These are phyloP conservation scores for Hymenopus coronatus DNA, from an alignment of 2,888 invertebrate genomes.

Conservation along the genomic window DNA sequence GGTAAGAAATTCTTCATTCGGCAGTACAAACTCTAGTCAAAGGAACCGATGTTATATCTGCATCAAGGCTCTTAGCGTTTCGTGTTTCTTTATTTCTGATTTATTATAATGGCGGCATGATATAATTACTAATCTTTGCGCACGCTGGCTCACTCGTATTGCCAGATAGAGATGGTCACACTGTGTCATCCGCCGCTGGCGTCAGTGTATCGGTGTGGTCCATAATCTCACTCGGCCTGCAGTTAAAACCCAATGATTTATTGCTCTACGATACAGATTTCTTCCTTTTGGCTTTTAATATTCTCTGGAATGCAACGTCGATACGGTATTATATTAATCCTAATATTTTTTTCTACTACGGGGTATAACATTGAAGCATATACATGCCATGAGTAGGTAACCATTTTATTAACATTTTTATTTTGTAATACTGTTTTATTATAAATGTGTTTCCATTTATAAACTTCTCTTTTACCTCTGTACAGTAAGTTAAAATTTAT, in stretches of 20 bases:
- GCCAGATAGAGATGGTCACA: neutral
- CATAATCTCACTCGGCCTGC: neutral
- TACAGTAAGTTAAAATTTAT: too few relatives aligned
- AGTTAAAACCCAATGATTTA: neutral
- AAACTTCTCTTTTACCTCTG: too few relatives aligned
- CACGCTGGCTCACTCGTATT: neutral
- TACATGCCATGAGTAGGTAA: neutral
- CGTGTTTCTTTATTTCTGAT: conserved; percentile 14
- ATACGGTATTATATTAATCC: neutral
- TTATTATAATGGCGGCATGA: conserved; percentile 20
- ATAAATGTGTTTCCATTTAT: too few relatives aligned
- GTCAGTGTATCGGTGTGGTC: neutral
- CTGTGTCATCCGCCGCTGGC: neutral
- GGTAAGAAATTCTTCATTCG: neutral
- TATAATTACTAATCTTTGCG: conserved; percentile 19
- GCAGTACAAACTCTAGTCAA: neutral
- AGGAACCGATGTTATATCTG: conserved; percentile 2
- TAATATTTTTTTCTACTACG: neutral
- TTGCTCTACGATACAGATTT: neutral
- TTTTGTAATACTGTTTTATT: too few relatives aligned
- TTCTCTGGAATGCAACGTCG: neutral
- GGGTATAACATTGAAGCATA: neutral
- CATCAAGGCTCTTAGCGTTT: conserved; percentile 1
- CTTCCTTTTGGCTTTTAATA: neutral
- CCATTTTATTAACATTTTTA: too few relatives aligned